These are phyloP conservation scores for Cantharis nigra DNA, from an alignment of 2,888 invertebrate genomes.

Conservation along the genomic window DNA sequence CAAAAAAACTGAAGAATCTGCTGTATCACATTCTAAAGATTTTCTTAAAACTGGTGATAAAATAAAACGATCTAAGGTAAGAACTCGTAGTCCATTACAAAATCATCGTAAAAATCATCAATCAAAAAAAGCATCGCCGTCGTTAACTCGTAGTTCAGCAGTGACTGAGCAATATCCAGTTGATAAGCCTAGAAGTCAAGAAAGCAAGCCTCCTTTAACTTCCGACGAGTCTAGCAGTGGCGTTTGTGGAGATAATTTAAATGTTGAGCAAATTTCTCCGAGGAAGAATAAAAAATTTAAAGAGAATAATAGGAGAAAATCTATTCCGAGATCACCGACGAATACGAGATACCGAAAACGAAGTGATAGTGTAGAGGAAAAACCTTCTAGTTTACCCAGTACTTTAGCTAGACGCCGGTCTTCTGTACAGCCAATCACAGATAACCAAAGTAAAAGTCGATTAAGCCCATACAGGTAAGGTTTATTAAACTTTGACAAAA, in stretches of 20 bases:
- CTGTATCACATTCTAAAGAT: conserved; percentile 42
- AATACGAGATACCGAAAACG: conserved; percentile 51
- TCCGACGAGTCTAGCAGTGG: conserved; percentile 58
- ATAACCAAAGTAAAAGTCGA: conserved; percentile 29
- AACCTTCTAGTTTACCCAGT: conserved; percentile 50
- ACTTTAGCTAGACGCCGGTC: conserved; percentile 69
- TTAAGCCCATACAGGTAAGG: conserved; percentile 50
- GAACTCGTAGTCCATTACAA: conserved; percentile 53
- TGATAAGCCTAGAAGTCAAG: conserved; percentile 12
- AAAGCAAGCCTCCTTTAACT: conserved; percentile 39
- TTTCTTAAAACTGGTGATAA: conserved; percentile 45
- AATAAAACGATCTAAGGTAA: conserved; percentile 49
- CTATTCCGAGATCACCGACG: conserved; percentile 64
- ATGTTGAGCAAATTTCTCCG: conserved; percentile 55
- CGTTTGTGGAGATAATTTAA: conserved; percentile 36
- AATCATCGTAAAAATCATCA: conserved; percentile 46
- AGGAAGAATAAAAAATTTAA: conserved; percentile 66
- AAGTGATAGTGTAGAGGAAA: conserved; percentile 46
- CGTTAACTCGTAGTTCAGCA: conserved; percentile 48
- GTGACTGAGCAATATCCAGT: conserved; percentile 42
- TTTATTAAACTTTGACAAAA: background rate
- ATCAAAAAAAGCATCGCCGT: conserved; percentile 41
- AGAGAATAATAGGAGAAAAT: conserved; percentile 70
- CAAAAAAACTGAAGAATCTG: conserved; percentile 18
- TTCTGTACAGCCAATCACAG: conserved; percentile 55